Evolutionary conservation across 2,797 vertebrate species (phyloP).

Genomic region (Channallabes apus): DNA sequence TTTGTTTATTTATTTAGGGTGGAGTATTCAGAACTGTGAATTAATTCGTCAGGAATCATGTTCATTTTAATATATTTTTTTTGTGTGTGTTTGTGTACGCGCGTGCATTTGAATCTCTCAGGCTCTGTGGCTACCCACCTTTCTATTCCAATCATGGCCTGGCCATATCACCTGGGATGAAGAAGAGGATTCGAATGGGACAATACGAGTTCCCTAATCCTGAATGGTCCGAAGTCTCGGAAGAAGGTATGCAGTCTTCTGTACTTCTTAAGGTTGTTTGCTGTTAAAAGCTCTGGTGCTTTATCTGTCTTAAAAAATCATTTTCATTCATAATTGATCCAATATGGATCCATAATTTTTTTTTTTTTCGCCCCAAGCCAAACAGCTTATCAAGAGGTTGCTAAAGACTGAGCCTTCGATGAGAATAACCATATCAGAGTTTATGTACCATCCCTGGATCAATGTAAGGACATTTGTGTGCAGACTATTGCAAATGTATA

Average conservation of each 20-base stretch:
- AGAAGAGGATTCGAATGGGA: constrained; percentile 92
- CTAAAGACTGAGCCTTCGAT: constrained; percentile 96
- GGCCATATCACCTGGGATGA: constrained; percentile 98
- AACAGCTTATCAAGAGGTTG: constrained; percentile 91
- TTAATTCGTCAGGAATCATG: not conserved
- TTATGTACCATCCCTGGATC: constrained; percentile 99
- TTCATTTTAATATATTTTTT: not conserved
- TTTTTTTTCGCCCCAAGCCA: constrained; percentile 72
- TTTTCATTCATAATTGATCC: no score
- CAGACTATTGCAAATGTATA: not conserved
- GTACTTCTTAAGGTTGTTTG: not conserved
- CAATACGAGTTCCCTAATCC: constrained; percentile 96
- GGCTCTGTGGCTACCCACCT: constrained; percentile 94
- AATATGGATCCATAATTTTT: no score
- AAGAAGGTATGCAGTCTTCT: constrained; percentile 81
- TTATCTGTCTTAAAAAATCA: not conserved
- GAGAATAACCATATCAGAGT: constrained; percentile 96
- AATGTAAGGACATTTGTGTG: constrained; percentile 75
- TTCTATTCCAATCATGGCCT: constrained; percentile 98
- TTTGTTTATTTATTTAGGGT: no score
- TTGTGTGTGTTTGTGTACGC: no score
- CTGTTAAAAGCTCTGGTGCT: not conserved
- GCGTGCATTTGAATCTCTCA: constrained; percentile 55
- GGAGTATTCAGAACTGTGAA: not conserved
- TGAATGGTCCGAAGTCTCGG: constrained; percentile 95